Evolutionary conservation across 2,888 invertebrate species (phyloP), one percentile per base, ranked within the genome.

Genomic region (Pegoplata infirma): DNA sequence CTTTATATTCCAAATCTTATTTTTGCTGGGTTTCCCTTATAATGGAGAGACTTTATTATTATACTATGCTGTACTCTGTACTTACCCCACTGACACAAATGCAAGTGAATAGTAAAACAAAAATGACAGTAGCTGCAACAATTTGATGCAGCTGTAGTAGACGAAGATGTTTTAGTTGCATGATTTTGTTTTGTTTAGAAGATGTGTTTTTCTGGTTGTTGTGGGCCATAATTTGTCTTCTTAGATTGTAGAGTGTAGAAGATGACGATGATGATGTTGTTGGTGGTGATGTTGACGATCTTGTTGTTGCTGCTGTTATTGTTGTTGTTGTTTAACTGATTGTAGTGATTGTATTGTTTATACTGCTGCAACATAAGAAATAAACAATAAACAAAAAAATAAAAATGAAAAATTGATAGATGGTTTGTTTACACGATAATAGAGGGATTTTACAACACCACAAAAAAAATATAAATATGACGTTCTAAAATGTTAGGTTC

Each of bases 41-140:
- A 12, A 17, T n/a, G 32, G 17, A 17, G 36, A 19, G 47, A 19
- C 19, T 8, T 4, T 10, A 40, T 4, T 40, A 4, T 8, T 6
- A 3, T 40, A 12, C 28, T 19, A 51, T 49, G 36, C 47, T 64
- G 58, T 58, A 67, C 67, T 77, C 63, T 73, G 69, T 79, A 88
- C 89, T 89, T 88, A 89, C 89, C 87, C 89, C 89, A 87, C 87
- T 89, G 85, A 89, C 89, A 87, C 88, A 87, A 84, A 89, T 87
- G 82, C 87, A 86, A 84, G 87, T 82, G 80, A 86, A 82, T 84
- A 88, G 85, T 84, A 88, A 84, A 85, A 87, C 86, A 82, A 87
- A 82, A 84, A 84, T 83, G 83, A 82, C 82, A 83, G 82, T 82
- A 73, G 83, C 84, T 73, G 82, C 81, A 59, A 78, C 80, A 71